phyloP scores from a whole-genome alignment of 2,888 invertebrate genomes.

The Nephrotoma guestfalica region DNA sequence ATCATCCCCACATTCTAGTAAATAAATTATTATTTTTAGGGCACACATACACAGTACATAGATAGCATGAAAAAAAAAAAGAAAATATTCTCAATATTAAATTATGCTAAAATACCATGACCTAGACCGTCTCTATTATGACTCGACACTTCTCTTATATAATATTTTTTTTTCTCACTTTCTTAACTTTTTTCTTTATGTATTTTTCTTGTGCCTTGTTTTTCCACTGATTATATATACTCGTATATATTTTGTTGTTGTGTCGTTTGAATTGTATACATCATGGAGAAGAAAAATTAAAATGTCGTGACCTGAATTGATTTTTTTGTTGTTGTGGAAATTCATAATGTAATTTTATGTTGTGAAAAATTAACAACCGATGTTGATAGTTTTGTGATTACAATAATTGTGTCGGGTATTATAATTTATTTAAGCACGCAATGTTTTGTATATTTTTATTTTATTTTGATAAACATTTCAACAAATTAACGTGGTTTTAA shows the following conservation, averaged over 20 bases:
- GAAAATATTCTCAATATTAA: not conserved
- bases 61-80: not conserved
- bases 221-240: not conserved
- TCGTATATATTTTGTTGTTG: not conserved
- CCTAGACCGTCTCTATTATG: constrained; percentile 2
- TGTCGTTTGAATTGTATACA: not conserved
- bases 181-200: not conserved
- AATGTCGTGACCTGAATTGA: not conserved
- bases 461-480: not conserved
- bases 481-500: not conserved
- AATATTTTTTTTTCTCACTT: not conserved
- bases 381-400: not conserved
- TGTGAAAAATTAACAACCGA: not conserved
- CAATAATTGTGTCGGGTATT: not conserved
- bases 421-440: not conserved
- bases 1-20: not conserved
- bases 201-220: not conserved
- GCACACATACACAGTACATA: not conserved
- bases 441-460: not conserved
- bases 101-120: constrained; percentile 4
- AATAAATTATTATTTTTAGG: not conserved
- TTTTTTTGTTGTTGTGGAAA: not conserved
- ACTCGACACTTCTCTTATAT: constrained; percentile 5
- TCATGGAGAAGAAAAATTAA: not conserved
- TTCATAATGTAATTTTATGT: not conserved